Percentiles rank a stretch among this genome's conserved stretches.
These are phyloP conservation scores for Tribolium madens DNA, from an alignment of 1,140 invertebrate genomes.

Conservation along the genomic window DNA sequence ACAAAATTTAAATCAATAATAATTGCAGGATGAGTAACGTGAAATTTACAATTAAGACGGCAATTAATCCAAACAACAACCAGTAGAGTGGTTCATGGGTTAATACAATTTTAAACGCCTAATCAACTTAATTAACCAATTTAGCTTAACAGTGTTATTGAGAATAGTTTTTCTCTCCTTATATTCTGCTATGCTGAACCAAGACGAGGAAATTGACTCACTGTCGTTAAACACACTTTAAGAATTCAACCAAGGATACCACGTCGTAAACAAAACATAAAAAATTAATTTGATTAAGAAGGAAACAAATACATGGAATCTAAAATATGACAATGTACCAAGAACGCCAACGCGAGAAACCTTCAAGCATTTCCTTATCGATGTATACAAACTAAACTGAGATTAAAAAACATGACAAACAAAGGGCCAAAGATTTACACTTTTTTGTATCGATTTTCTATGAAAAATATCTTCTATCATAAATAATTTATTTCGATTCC, in stretches of 20 bases:
- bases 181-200: background rate
- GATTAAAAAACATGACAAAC: too few relatives aligned
- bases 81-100: conserved; percentile 39
- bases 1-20: conserved; percentile 7
- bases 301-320: conserved; percentile 18
- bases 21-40: conserved; percentile 28
- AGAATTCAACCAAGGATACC: conserved; percentile 23
- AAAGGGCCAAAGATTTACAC: too few relatives aligned
- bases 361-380: background rate
- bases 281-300: conserved; percentile 34
- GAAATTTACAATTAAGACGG: conserved; percentile 44
- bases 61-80: conserved; percentile 45
- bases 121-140: conserved; percentile 47
- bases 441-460: background rate
- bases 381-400: too few relatives aligned
- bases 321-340: background rate
- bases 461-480: background rate
- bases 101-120: conserved; percentile 45
- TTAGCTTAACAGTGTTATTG: conserved; percentile 34
- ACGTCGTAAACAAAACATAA: conserved; percentile 30
- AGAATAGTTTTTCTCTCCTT: background rate
- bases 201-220: background rate
- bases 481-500: background rate
- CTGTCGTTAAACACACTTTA: background rate
- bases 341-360: background rate